Conservation (phyloP, 2,797 vertebrate species). For the Enteromius trimaculatus region DNA sequence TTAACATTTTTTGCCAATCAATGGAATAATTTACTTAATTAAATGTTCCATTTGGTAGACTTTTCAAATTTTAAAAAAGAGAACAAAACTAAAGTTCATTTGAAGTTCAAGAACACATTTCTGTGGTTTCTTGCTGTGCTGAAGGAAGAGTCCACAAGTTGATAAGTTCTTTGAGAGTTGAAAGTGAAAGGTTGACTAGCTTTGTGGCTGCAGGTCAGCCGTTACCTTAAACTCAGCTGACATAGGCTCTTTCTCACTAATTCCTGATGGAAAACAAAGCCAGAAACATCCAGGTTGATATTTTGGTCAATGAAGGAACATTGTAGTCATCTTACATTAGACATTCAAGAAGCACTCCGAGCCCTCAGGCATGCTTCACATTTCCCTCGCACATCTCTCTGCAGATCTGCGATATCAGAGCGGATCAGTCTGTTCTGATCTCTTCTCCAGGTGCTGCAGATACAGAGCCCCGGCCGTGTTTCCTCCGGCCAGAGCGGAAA, state of each 20-base stretch:
- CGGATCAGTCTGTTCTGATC: conserved; percentile 42
- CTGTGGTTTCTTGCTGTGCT: neutral
- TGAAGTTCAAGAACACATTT: conserved; percentile 17
- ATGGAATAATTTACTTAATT: neutral
- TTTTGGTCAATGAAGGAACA: conserved; percentile 12
- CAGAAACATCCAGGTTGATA: neutral
- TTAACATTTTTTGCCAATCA: neutral
- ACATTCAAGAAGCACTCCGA: neutral
- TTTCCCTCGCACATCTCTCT: conserved; percentile 39
- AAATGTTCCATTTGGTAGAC: neutral
- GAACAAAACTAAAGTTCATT: neutral
- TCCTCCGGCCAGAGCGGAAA: conserved; percentile 30
- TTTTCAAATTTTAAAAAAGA: neutral
- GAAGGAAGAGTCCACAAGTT: neutral
- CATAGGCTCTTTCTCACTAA: neutral
- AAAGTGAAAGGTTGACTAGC: neutral
- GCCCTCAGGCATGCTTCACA: conserved; percentile 31
- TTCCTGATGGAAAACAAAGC: neutral
- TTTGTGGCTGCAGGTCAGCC: neutral
- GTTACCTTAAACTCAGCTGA: neutral
- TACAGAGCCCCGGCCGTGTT: conserved; percentile 24
- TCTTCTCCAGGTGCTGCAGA: conserved; percentile 34
- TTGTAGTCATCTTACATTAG: conserved; percentile 8
- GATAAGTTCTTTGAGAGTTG: neutral
- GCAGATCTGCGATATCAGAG: conserved; percentile 35